A percentile compares a stretch with the other conserved stretches of the same genome.
Evolutionary conservation across 1,140 invertebrate genomes (phyloP).

Genomic region (Neuroterus valhalla): DNA sequence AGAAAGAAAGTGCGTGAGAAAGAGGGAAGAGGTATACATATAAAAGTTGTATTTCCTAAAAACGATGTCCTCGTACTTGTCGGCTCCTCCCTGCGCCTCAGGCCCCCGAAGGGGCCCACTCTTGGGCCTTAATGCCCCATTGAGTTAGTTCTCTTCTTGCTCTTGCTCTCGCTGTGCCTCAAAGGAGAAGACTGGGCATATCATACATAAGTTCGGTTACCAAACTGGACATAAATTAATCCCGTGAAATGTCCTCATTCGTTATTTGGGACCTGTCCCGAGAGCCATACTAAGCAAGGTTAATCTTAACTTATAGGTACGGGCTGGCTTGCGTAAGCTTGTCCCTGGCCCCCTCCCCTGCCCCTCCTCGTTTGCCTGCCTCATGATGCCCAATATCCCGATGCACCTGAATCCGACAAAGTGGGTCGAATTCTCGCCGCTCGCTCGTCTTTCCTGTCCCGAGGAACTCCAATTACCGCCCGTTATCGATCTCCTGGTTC

Average conservation of each 20-base stretch:
- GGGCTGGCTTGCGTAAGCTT: slow-evolving; percentile 65
- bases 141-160: slow-evolving; percentile 2
- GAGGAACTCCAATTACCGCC: too few species aligned
- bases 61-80: slow-evolving; percentile 40
- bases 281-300: slow-evolving; percentile 66
- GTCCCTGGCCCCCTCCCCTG: slow-evolving; percentile 32
- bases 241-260: slow-evolving; percentile 72
- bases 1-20: slow-evolving; percentile 18
- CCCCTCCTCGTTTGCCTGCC: slow-evolving; percentile 25
- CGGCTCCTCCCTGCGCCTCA: slow-evolving; percentile 30
- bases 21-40: slow-evolving; percentile 22
- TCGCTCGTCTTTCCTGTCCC: too few species aligned
- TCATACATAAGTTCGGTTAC: slow-evolving; percentile 66
- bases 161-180: too few species aligned
- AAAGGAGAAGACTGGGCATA: slow-evolving; percentile 46
- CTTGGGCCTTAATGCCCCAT: too few species aligned
- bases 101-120: slow-evolving; percentile 15
- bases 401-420: slow-evolving; percentile 44
- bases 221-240: slow-evolving; percentile 74
- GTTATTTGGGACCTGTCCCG: slow-evolving; percentile 58
- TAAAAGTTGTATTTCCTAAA: slow-evolving; percentile 30
- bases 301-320: slow-evolving; percentile 72
- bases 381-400: slow-evolving; percentile 43
- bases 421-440: slow-evolving; percentile 46
- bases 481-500: too few species aligned